Percentiles rank a stretch among this genome's conserved stretches.
Evolutionary conservation across 2,888 invertebrate species (phyloP).

Genomic region (Seladonia tumulorum): DNA sequence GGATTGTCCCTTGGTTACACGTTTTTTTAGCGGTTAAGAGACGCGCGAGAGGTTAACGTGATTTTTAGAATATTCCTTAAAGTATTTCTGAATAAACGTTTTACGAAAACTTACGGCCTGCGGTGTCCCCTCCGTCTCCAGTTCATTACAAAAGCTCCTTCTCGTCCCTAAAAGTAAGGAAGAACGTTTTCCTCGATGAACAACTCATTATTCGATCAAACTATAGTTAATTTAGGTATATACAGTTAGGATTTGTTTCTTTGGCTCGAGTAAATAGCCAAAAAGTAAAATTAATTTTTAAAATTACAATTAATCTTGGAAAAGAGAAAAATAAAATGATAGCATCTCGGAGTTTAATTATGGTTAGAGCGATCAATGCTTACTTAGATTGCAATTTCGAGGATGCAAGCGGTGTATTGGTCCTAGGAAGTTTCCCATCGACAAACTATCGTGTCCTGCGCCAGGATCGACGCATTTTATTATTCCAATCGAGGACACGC

Average conservation of each 20-base stretch:
- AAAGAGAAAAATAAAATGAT: neutral
- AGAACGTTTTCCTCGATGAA: neutral
- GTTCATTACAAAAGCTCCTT: neutral
- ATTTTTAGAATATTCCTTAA: slow-evolving; percentile 67
- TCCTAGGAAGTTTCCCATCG: neutral
- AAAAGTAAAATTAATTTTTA: neutral
- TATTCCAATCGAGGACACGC: slow-evolving; percentile 1
- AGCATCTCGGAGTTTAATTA: neutral
- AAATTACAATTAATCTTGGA: neutral
- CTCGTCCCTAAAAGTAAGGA: neutral
- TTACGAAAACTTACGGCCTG: slow-evolving; percentile 27
- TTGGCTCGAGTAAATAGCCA: neutral
- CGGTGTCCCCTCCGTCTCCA: neutral
- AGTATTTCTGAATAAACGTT: slow-evolving; percentile 73
- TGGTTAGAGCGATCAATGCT: neutral
- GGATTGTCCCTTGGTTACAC: slow-evolving; percentile 33
- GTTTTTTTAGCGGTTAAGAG: slow-evolving; percentile 66
- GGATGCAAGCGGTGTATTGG: neutral
- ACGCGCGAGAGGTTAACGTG: slow-evolving; percentile 62
- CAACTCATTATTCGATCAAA: neutral
- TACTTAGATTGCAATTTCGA: neutral
- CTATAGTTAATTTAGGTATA: neutral
- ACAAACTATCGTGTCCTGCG: neutral
- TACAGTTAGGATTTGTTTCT: neutral
- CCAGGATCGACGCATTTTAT: slow-evolving; percentile 1